Base-by-base conservation (phyloP, 2,888 invertebrate genomes). In the Ditula angustiorana region DNA sequence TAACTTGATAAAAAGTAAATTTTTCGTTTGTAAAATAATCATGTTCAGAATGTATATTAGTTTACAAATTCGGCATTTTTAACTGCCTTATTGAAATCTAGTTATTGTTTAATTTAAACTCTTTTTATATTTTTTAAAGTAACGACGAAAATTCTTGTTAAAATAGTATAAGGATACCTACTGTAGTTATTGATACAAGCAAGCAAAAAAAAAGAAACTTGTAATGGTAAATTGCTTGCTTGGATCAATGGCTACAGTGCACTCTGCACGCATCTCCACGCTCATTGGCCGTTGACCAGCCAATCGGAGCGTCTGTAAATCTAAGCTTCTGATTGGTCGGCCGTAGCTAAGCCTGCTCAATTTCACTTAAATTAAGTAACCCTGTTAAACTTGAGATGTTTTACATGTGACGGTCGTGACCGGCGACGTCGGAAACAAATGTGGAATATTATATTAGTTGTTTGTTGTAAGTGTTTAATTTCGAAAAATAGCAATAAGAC, bases 261-360 rank as follows among this genome's bases (percentile, higher is more conserved):
- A 2, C 16, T 57, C 56, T n/a, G 65, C 67, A 68, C 67, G 68
- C 70, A 33, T 55, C 49, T 35, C 50, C 64, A 61, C 62, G 69
- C 71, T 70, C 57, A 63, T 53, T 61, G 66, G 69, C 67, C 66
- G 47, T 33, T 21, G 13, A 24, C n/a, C 13, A 49, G 44, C 62
- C 66, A 46, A 62, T 44, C 41, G 41, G 16, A n/a, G 23, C 23
- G 21, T 1, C 1, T 37, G 1, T 35, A 37, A 50, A 21, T 5
- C 47, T 7, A 52, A 33, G n/a, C 44, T 33, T 63, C 59, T 64
- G 68, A 66, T 69, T 59, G 69, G 67, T 65, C 67, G 55, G 66
- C 66, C 63, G 10, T 33, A 49, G 71, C 71, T 69, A 65, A 67
- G 70, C 66, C 69, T 74, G 75, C 75, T 75, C 75, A 75, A 75